phyloP scores from a whole-genome alignment of 1,140 invertebrate genomes.

The Eufriesea mexicana region DNA sequence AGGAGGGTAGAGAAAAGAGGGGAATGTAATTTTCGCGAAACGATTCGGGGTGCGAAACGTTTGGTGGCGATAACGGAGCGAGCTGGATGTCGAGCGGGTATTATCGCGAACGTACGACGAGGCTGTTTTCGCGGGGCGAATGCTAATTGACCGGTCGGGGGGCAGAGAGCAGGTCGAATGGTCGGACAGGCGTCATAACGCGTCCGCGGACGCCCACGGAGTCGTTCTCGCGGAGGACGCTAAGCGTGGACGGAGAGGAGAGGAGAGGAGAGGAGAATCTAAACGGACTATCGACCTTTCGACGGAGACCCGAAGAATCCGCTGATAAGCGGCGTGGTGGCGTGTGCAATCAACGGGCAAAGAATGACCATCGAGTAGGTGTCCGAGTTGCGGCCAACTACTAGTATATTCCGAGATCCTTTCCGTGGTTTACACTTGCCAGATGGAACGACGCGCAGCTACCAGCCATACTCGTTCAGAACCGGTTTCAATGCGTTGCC shows the following conservation, averaged over 20 bases:
- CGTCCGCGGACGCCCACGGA: slow-evolving; percentile 32
- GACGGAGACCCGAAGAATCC: neutral
- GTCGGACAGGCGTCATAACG: slow-evolving; percentile 4
- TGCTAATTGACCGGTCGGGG: slow-evolving; percentile 31
- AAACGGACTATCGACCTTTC: slow-evolving; percentile 11
- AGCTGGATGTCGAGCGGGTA: neutral
- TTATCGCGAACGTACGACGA: neutral
- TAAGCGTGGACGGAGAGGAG: neutral
- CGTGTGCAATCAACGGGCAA: neutral
- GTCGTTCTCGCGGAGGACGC: neutral
- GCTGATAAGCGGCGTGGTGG: slow-evolving; percentile 12
- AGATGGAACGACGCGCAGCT: slow-evolving; percentile 60
- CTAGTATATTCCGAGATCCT: slow-evolving; percentile 57
- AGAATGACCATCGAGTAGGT: neutral
- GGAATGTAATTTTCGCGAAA: too few species aligned
- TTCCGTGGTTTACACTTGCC: slow-evolving; percentile 73
- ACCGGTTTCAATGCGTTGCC: slow-evolving; percentile 74
- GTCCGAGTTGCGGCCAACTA: slow-evolving; percentile 26
- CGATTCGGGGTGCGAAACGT: neutral
- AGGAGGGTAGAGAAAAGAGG: too few species aligned
- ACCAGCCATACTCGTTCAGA: slow-evolving; percentile 74
- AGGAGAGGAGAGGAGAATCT: neutral
- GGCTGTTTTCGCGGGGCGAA: neutral
- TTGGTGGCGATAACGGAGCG: neutral
- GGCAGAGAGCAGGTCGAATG: neutral